Evolutionary conservation across 2,113 vertebrate genomes (phyloP), one percentile per base, ranked within the genome.

Genomic region (Pipra filicauda): DNA sequence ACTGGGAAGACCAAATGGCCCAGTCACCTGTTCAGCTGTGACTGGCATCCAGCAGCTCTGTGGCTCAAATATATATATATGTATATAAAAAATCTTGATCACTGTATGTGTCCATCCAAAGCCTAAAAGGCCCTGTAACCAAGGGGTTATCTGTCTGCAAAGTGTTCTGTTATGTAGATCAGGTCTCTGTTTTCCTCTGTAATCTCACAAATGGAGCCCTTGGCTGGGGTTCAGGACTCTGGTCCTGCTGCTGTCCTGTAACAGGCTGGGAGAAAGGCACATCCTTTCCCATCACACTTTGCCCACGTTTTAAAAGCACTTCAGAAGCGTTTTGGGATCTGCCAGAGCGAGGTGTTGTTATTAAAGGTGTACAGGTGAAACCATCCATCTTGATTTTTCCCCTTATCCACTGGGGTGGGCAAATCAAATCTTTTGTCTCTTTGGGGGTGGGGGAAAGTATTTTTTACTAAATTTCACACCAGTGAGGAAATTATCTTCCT

Each of bases 281-380:
- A 55, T 62, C 49, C 66, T 83, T 71, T 73, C 78, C 67, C 62
- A 37, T 91, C 78, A 46, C 2, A 1, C 57, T 65, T 69, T 72
- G 31, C 59, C 12, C 51, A 10, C 0, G 0, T 73, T 93, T 88
- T 65, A 35, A 66, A 65, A 88, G 82, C 0, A 0, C 43, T 71
- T 83, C 16, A 21, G 51, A 70, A 80, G 72, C 48, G 76, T 62
- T 92, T 85, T 71, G 95, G 94, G 91, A 86, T 85, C 75, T 94
- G 67, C 79, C 54, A 62, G 79, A 67, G 76, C 1, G 5, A 90
- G 59, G 37, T 66, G 17, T 54, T 77, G 85, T 91, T 95, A 93
- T 95, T 96, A 96, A 88, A 95, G 83, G 79, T 92, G 76, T 92
- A 21, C 75, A 86, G 89, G 94, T 83, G 88, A 91, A 95, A 71